A percentile compares a stretch with the other conserved stretches of the same genome.
Conservation (phyloP, 2,888 invertebrate genomes). For the Cepaea hortensis region DNA sequence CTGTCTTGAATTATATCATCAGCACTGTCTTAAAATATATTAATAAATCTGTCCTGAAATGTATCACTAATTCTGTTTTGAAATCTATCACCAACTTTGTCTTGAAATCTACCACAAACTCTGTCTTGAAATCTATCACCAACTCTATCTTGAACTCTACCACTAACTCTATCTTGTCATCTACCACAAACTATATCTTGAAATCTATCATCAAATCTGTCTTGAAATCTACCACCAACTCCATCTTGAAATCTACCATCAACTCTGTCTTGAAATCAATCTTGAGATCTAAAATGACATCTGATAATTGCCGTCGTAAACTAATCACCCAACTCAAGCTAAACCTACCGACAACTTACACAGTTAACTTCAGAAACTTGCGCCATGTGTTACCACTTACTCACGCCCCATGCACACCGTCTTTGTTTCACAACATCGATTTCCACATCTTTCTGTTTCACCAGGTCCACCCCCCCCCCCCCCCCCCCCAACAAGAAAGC, state of each 20-base stretch:
- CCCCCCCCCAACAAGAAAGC: background rate
- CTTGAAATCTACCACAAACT: no score
- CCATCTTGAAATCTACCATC: background rate
- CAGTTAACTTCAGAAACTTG: background rate
- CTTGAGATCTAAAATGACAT: background rate
- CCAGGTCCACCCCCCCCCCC: background rate
- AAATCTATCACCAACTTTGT: no score
- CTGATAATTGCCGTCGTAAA: background rate
- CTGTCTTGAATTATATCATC: no score
- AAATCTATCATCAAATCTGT: background rate
- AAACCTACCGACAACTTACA: background rate
- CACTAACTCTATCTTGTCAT: background rate
- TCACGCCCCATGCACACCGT: no score
- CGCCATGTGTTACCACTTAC: background rate
- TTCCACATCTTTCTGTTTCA: background rate
- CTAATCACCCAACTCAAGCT: background rate
- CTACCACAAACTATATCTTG: no score
- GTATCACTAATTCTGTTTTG: no score
- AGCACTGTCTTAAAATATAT: no score
- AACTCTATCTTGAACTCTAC: no score
- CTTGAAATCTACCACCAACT: no score
- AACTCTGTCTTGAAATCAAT: background rate
- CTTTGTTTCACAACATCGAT: background rate
- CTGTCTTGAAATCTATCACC: no score
- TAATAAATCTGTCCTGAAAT: no score